Conservation (phyloP, 2,888 invertebrate genomes). For the Trimorus sp. region DNA sequence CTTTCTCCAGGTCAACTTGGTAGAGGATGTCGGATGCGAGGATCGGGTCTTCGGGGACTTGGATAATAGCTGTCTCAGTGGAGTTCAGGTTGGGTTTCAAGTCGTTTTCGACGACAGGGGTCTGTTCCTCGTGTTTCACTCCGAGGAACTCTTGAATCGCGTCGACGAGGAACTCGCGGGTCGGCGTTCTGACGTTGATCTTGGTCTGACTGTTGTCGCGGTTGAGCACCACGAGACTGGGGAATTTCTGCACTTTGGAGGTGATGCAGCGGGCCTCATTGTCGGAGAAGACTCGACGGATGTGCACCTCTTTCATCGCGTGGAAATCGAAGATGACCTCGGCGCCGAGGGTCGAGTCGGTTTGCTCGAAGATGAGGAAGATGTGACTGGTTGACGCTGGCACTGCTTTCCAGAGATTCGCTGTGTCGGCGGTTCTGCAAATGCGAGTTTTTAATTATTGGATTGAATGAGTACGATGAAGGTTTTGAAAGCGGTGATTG, state of each 20-base stretch:
- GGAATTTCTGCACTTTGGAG: constrained; percentile 83
- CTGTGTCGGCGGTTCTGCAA: constrained; percentile 79
- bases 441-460: background rate
- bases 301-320: constrained; percentile 83
- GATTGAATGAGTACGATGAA: background rate
- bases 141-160: constrained; percentile 84
- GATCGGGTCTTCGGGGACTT: constrained; percentile 36
- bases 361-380: constrained; percentile 87
- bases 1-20: constrained; percentile 93
- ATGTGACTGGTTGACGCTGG: constrained; percentile 83
- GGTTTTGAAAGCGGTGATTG: background rate
- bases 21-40: constrained; percentile 84
- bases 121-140: constrained; percentile 60
- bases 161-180: constrained; percentile 82
- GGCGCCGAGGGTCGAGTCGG: constrained; percentile 85
- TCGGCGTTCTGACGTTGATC: constrained; percentile 81
- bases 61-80: no score
- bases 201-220: constrained; percentile 79
- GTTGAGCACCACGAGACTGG: constrained; percentile 83
- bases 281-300: constrained; percentile 84
- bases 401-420: constrained; percentile 83
- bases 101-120: constrained; percentile 7
- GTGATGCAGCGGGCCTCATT: constrained; percentile 83
- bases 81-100: background rate
- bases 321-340: constrained; percentile 87